Conservation (phyloP, 2,113 vertebrate species). For the Alethe castanea region DNA sequence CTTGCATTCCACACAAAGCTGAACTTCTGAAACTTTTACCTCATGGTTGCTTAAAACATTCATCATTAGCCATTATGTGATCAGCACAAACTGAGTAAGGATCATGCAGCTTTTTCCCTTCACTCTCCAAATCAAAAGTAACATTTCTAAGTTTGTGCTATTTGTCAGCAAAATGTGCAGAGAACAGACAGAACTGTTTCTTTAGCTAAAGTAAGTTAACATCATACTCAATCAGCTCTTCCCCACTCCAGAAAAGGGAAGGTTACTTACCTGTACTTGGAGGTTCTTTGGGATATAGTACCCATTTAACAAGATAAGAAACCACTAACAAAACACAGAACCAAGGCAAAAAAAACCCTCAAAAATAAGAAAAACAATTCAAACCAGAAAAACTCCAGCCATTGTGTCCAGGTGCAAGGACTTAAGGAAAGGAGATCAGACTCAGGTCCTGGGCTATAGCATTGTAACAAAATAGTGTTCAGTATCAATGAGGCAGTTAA, state of each 20-base stretch:
- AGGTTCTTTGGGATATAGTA: not conserved
- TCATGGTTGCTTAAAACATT: not conserved
- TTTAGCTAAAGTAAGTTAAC: not conserved
- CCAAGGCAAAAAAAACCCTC: rapidly evolving
- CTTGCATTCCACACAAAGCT: not conserved
- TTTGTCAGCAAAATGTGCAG: not conserved
- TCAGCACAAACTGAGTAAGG: not conserved
- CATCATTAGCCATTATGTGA: not conserved
- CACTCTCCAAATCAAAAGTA: not conserved
- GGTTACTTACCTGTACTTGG: not conserved
- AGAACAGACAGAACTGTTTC: not conserved
- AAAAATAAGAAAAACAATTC: not conserved
- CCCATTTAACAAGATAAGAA: not conserved
- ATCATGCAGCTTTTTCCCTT: not conserved
- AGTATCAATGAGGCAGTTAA: not conserved
- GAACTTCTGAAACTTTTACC: not conserved
- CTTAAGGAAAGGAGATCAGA: not conserved
- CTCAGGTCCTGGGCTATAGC: not conserved
- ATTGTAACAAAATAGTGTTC: not conserved
- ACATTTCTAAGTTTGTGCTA: not conserved
- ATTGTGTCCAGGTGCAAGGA: not conserved
- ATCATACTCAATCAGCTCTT: not conserved
- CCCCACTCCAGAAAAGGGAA: not conserved
- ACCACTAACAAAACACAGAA: not conserved
- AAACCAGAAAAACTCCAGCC: not conserved